Evolutionary conservation across 2,888 invertebrate species (phyloP), one percentile per base, ranked within the genome.

Genomic region (Agrotis ipsilon): DNA sequence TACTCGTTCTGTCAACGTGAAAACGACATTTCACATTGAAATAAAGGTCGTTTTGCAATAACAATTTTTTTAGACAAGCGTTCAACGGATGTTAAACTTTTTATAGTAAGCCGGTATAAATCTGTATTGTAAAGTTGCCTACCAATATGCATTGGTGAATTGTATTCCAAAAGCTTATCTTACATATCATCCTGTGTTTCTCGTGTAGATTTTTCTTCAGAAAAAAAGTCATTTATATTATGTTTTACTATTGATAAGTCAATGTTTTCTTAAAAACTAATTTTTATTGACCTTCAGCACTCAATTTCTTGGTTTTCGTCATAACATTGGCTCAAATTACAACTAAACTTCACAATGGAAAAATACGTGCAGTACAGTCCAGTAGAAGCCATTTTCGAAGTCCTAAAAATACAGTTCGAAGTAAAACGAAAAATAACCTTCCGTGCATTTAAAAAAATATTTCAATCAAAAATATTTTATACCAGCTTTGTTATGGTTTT

Each of bases 401-500:
- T 43, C 27, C 24, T 16, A 1, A 46, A 55, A 69, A 69, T 24
- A 48, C 16, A 60, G 21, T 14, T 32, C 7, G n/a, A 13, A 55
- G 16, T 11, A 52, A 32, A 58, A 7, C 32, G 32, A 32, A 32
- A 7, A 27, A 27, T 0, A 3, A 27, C 2, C 27, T 32, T 32
- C 13, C 6, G 0, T 5, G 9, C 1, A 32, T 55, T 67, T 14
- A 1, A 16, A 59, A 32, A 70, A 57, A 61, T 11, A 59, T 45
- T 49, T 52, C 60, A 67, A 52, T 55, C 16, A 69, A 72, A 67
- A 57, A 43, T 60, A 49, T 57, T 51, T 52, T 3, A 0, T 0
- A 21, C 9, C 19, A 1, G 3, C 18, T 70, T 71, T 76, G 54
- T 68, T 68, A 7, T 32, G 46, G 19, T 43, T 73, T 72, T 68